Base-by-base conservation (phyloP, 2,113 vertebrate species). In the Antennarius striatus region DNA sequence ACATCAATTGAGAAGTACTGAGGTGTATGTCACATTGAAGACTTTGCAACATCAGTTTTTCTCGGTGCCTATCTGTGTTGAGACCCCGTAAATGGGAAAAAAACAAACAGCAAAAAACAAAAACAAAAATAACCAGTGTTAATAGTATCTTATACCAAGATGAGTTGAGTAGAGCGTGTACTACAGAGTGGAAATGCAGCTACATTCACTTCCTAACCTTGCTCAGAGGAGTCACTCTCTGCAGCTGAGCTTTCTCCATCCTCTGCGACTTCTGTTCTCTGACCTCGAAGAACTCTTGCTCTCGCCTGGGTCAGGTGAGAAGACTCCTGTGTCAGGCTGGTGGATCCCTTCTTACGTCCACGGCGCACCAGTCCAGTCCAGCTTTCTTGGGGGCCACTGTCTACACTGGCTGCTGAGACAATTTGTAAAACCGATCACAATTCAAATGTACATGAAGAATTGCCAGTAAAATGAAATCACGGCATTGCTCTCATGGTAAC, bases 161-260 rank as follows among this genome's bases (percentile, higher is more conserved):
- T 36, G 32, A 36, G 32, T 36, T 36, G 32, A 36, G 32, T 36
- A 36, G 42, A 43, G 11, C 42, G 1, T 28, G 16, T 32, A 46
- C 36, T 8, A 10, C n/a, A 16, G 45, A 63, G 29, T 30, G 42
- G n/a, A 42, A 12, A 6, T 61, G 10, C 42, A 43, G 10, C 11
- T 12, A 46, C 46, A 3, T 56, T 43, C 4, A 40, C 42, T 16
- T 10, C 2, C 71, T 86, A 75, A 92, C 91, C 76, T 69, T 86
- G 85, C 60, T 92, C 91, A n/a, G 92, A 93, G 16, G 91, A 93
- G 71, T 86, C 89, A 13, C 80, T 92, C 32, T 91, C 91, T 15
- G 79, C 75, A 4, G 86, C 90, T 0, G 90, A 86, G 40, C 88
- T 90, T 51, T 92, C 92, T 22, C 84, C 84, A 17, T 89, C 92